phyloP scores from a whole-genome alignment of 2,113 vertebrate genomes.

The Cynocephalus volans region DNA sequence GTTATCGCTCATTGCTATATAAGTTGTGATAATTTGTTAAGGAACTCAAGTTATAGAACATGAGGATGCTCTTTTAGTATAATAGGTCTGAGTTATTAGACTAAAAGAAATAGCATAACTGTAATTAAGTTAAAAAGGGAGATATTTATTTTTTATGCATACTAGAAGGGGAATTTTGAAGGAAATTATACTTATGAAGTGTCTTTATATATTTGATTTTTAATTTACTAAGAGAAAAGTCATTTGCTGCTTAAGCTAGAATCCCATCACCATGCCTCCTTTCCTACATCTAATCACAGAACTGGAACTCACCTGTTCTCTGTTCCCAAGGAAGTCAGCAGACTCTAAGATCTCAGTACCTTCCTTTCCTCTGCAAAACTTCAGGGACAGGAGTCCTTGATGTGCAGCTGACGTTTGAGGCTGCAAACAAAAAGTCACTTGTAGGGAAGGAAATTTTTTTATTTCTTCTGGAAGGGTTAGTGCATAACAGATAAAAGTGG shows the following conservation, averaged over 20 bases:
- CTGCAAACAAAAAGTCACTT: not conserved
- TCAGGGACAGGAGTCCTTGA: not conserved
- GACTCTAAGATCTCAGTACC: not conserved
- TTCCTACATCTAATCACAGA: not conserved
- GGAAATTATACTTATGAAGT: not conserved
- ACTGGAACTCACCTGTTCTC: not conserved
- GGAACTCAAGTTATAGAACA: not conserved
- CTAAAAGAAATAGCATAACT: conserved; percentile 19
- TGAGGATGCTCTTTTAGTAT: not conserved
- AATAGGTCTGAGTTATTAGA: not conserved
- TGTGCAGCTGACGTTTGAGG: not conserved
- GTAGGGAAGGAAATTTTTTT: not conserved
- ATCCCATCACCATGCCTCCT: not conserved
- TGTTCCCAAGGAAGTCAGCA: not conserved
- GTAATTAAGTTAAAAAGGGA: not conserved
- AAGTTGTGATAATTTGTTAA: conserved; percentile 1
- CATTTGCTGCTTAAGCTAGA: not conserved
- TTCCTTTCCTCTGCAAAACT: not conserved
- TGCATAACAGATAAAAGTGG: not conserved
- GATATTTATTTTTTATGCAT: conserved; percentile 15
- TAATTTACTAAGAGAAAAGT: conserved; percentile 32
- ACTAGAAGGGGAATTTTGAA: conserved; percentile 45
- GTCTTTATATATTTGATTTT: not conserved
- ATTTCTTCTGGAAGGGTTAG: conserved; percentile 19
- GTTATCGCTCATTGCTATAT: not conserved